Base-by-base conservation (phyloP, 2,888 invertebrate species). In the Nemotelus nigrinus region DNA sequence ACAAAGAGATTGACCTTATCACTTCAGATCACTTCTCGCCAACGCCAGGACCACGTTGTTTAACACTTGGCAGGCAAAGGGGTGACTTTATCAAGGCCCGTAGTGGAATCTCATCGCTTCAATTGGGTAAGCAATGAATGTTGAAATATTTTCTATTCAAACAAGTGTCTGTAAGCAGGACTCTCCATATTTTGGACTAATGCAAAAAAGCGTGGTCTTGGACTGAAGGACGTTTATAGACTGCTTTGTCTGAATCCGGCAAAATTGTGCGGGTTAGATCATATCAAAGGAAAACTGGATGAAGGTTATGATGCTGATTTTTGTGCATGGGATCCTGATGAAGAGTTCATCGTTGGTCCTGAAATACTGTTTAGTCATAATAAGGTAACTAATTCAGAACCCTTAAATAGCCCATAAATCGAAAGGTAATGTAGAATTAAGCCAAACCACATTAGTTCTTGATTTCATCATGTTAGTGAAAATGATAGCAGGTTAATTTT, bases 61-160 rank as follows among this genome's bases (percentile, higher is more conserved):
- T 87, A 4, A 86, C 83, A 41, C 85, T 85, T 72, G 87, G 87
- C 0, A 82, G 83, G 55, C 82, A 81, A n/a, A 87, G 89, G 67
- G 90, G 90, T 47, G 89, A 93, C 82, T 93, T 93, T 82, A 83
- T 93, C 78, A 89, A 90, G 81, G 93, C 93, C 47, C 93, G 93
- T 92, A 93, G 93, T 48, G 93, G 93, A 67, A 92, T 94, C 79
- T 91, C 93, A 0, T 92, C 93, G 0, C 86, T 93, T 44, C 93
- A 93, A 84, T 91, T 93, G 84, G 92, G 92, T 90, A 85, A 79
- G 83, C 7, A 6, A 3, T 8, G 7, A 6, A 39, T 68, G 6
- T 48, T 63, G 3, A 43, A 25, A 8, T 63, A 63, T n/a, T 4
- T 43, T 41, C 63, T 41, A 3, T 25, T 63, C 5, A 43, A 10